A percentile compares a stretch with the other conserved stretches of the same genome.
Evolutionary conservation across 2,888 invertebrate species (phyloP).

Genomic region (Synergus itoensis): DNA sequence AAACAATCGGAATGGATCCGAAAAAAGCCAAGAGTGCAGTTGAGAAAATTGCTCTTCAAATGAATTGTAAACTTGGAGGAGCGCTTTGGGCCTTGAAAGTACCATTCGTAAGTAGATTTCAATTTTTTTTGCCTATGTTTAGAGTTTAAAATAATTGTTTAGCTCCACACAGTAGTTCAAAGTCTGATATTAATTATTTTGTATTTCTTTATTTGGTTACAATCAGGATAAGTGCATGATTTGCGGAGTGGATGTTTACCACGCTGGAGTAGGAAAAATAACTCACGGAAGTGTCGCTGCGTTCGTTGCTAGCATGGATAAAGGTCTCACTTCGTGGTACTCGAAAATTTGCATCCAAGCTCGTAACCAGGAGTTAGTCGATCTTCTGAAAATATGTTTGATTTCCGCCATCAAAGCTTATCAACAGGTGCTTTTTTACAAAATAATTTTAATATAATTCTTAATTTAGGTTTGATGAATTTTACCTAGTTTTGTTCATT

Average conservation of each 20-base stretch:
- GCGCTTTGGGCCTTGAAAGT: conserved; percentile 92
- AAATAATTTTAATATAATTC: conserved; percentile 9
- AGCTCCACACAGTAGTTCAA: too few relatives aligned
- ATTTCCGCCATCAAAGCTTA: conserved; percentile 85
- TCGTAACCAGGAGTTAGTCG: conserved; percentile 87
- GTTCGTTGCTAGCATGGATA: conserved; percentile 90
- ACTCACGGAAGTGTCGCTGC: conserved; percentile 83
- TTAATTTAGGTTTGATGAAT: neutral
- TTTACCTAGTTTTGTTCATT: conserved; percentile 6
- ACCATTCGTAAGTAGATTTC: conserved; percentile 82
- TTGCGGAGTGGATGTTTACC: conserved; percentile 93
- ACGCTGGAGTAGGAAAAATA: conserved; percentile 83
- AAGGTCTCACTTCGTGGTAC: conserved; percentile 88
- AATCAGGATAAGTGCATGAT: conserved; percentile 86
- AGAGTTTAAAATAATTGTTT: conserved; percentile 6
- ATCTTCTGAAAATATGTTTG: conserved; percentile 85
- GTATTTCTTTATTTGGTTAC: conserved; percentile 33
- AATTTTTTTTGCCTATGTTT: conserved; percentile 1
- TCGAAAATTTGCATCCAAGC: conserved; percentile 86
- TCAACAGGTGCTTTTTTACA: conserved; percentile 77
- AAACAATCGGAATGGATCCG: conserved; percentile 83
- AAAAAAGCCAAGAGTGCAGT: conserved; percentile 87
- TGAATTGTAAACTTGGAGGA: conserved; percentile 97
- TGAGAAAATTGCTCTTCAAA: conserved; percentile 94
- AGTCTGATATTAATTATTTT: neutral